phyloP scores from a whole-genome alignment of 2,888 invertebrate species.

The Spilosoma lubricipeda region DNA sequence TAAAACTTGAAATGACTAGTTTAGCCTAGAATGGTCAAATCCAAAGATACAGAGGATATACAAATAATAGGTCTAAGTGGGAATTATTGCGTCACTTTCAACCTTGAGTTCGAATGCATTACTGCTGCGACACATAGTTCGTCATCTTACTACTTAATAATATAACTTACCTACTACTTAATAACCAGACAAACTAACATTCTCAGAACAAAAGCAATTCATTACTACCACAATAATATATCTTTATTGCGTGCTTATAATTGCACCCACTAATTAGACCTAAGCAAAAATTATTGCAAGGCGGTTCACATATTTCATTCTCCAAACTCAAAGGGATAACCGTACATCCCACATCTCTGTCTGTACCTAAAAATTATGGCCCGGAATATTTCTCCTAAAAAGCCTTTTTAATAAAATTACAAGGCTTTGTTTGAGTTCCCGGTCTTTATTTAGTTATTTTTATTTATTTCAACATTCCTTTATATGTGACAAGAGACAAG shows the following conservation, averaged over 20 bases:
- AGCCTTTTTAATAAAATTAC: slow-evolving; percentile 44
- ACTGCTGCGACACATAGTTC: neutral
- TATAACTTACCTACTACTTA: neutral
- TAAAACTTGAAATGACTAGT: no score
- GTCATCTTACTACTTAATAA: neutral
- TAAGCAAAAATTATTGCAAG: slow-evolving; percentile 64
- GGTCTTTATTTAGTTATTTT: slow-evolving; percentile 40
- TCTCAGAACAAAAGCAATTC: neutral
- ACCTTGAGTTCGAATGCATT: neutral
- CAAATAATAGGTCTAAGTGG: neutral
- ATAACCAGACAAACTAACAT: neutral
- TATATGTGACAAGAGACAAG: slow-evolving; percentile 48
- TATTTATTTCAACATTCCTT: slow-evolving; percentile 42
- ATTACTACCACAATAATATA: neutral
- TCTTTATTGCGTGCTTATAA: neutral
- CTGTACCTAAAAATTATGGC: slow-evolving; percentile 38
- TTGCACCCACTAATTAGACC: slow-evolving; percentile 60
- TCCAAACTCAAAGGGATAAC: slow-evolving; percentile 36
- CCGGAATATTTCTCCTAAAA: slow-evolving; percentile 37
- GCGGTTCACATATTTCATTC: slow-evolving; percentile 56
- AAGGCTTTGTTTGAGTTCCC: slow-evolving; percentile 33
- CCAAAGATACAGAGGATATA: neutral
- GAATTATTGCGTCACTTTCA: neutral
- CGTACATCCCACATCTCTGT: slow-evolving; percentile 24
- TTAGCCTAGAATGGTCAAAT: neutral